phyloP scores from a whole-genome alignment of 1,140 invertebrate species.

The Hetaerina americana region DNA sequence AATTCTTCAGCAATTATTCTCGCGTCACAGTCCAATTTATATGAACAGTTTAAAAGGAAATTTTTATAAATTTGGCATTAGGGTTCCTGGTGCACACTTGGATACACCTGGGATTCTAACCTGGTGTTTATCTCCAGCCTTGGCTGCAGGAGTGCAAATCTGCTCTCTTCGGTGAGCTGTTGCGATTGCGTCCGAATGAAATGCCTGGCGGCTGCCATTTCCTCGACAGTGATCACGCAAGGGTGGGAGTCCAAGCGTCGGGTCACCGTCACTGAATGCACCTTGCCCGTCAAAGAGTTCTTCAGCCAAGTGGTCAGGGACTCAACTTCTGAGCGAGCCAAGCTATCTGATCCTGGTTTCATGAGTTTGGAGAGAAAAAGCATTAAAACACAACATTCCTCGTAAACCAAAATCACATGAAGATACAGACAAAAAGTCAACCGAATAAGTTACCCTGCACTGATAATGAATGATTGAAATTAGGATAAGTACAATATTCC shows the following conservation, averaged over 20 bases:
- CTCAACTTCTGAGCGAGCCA: constrained; percentile 58
- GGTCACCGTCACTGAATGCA: constrained; percentile 68
- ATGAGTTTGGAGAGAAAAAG: no score
- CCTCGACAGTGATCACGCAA: constrained; percentile 84
- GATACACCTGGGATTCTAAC: constrained; percentile 42
- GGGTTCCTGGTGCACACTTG: no score
- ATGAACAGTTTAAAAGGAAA: no score
- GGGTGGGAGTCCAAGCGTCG: constrained; percentile 76
- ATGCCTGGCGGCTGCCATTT: constrained; percentile 91
- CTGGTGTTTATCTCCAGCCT: constrained; percentile 87
- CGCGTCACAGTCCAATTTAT: no score
- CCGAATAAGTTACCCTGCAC: neutral
- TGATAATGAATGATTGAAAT: constrained; percentile 11
- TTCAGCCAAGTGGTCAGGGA: constrained; percentile 67
- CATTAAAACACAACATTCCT: no score
- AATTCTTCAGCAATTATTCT: no score
- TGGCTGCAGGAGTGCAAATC: constrained; percentile 76
- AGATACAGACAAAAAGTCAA: no score
- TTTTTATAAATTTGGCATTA: no score
- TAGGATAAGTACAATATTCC: no score
- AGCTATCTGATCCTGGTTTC: constrained; percentile 46
- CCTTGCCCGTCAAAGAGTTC: constrained; percentile 57
- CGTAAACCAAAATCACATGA: no score
- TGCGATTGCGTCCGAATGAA: constrained; percentile 83
- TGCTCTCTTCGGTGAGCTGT: constrained; percentile 69